Percentiles rank a stretch among this genome's conserved stretches.
phyloP scores from a whole-genome alignment of 2,113 vertebrate species.

The Rhadina sibilatrix region DNA sequence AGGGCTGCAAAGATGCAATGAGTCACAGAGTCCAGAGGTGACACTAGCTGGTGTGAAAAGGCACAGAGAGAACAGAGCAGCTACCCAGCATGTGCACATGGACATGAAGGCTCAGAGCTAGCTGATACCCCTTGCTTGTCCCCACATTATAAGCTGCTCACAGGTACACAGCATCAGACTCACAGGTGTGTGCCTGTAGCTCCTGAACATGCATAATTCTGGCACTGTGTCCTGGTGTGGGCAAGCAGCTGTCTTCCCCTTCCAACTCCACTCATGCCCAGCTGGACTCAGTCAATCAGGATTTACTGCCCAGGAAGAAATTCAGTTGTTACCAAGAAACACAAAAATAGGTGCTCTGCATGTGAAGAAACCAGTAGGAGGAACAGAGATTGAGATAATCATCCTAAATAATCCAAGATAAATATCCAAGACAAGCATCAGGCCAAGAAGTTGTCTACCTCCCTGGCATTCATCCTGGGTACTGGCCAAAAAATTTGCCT shows the following conservation, averaged over 20 bases:
- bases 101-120: not conserved
- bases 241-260: not conserved
- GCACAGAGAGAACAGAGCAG: not conserved
- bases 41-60: not conserved
- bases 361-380: not conserved
- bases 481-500: not conserved
- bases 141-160: not conserved
- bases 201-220: not conserved
- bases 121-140: fast-evolving
- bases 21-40: not conserved
- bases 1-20: not conserved
- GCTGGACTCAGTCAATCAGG: not conserved
- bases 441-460: not conserved
- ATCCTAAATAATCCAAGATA: not conserved
- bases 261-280: not conserved
- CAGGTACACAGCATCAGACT: not conserved
- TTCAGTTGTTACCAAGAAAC: not conserved
- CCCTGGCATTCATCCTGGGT: not conserved
- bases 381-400: not conserved
- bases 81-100: not conserved
- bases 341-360: not conserved
- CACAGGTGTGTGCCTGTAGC: not conserved
- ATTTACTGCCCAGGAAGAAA: not conserved
- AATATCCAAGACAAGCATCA: slow-evolving; percentile 5
- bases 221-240: not conserved